phyloP scores from a whole-genome alignment of 2,797 vertebrate species.

The Gymnoscopelus braueri region DNA sequence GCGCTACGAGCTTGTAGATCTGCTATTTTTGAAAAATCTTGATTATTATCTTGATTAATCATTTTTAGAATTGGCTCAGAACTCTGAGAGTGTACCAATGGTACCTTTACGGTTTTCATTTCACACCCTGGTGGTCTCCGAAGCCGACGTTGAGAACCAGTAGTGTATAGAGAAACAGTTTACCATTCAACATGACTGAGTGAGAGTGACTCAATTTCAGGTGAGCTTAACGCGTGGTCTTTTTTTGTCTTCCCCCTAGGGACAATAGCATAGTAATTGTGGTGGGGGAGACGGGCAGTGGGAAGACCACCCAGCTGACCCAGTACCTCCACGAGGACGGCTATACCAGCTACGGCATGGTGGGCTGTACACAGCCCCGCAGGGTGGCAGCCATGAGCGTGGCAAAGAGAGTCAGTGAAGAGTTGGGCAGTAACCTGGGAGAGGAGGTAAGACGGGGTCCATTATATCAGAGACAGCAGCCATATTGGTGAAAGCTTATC shows the following conservation, averaged over 20 bases:
- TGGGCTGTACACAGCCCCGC: conserved; percentile 96
- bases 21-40: no score
- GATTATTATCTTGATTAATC: no score
- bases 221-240: neutral
- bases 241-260: conserved; percentile 68
- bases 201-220: no score
- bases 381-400: conserved; percentile 98
- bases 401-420: conserved; percentile 97
- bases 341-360: conserved; percentile 97
- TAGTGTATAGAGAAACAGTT: no score
- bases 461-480: neutral
- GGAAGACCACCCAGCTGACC: conserved; percentile 98
- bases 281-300: conserved; percentile 97
- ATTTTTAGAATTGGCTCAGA: no score
- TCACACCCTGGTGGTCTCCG: no score
- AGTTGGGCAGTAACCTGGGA: conserved; percentile 92
- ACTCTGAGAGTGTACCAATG: no score
- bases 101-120: no score
- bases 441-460: conserved; percentile 89
- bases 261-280: conserved; percentile 99
- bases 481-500: neutral
- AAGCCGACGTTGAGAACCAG: no score
- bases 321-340: conserved; percentile 99
- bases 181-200: no score
- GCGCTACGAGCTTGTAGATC: no score